A percentile compares a stretch with the other conserved stretches of the same genome.
These are phyloP conservation scores for Noctua janthina DNA, from an alignment of 2,888 invertebrate species.

Conservation along the genomic window DNA sequence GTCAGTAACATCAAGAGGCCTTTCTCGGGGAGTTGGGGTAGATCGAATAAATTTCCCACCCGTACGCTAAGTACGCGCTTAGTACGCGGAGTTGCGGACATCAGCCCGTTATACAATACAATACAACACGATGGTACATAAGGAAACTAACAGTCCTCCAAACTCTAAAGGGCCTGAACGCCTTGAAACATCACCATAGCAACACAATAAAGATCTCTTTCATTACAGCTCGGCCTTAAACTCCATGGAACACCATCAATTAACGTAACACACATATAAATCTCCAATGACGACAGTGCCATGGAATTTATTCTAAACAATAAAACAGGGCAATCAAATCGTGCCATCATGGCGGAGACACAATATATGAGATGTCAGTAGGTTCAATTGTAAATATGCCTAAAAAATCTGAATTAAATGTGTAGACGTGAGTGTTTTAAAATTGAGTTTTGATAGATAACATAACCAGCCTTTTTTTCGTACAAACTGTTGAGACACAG, in stretches of 20 bases:
- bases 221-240: slow-evolving; percentile 19
- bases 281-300: slow-evolving; percentile 45
- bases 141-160: neutral
- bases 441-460: too few species aligned
- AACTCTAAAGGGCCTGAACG: neutral
- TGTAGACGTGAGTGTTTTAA: neutral
- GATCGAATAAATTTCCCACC: too few species aligned
- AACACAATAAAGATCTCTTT: slow-evolving; percentile 5
- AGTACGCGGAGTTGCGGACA: too few species aligned
- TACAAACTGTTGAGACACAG: too few species aligned
- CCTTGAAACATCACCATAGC: neutral
- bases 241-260: slow-evolving; percentile 43
- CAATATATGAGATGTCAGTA: slow-evolving; percentile 21
- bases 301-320: slow-evolving; percentile 63
- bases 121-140: neutral
- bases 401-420: neutral
- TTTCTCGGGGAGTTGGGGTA: too few species aligned
- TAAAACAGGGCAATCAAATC: slow-evolving; percentile 58
- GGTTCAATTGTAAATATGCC: neutral
- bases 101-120: too few species aligned
- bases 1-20: too few species aligned
- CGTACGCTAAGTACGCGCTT: too few species aligned
- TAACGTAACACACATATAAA: slow-evolving; percentile 46
- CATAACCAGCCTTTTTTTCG: too few species aligned
- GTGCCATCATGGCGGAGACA: slow-evolving; percentile 32